Base-by-base conservation (phyloP, 2,888 invertebrate species). In the Caenorhabditis imperialis region DNA sequence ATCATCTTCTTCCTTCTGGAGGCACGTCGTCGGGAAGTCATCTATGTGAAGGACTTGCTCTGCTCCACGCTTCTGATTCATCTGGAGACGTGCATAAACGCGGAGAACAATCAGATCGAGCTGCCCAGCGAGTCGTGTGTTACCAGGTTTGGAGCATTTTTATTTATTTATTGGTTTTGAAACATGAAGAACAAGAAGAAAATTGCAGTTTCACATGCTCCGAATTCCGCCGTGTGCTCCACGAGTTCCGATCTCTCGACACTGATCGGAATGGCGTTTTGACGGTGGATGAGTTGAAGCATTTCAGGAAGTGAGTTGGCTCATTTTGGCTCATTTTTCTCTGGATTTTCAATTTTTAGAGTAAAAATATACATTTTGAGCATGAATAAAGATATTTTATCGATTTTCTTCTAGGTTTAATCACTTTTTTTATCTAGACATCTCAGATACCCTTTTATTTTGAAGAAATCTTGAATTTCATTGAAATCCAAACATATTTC, bases 1-100 rank as follows among this genome's bases (percentile, higher is more conserved):
- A 47, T 62, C 1, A 74, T 74, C 1, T 69, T 74, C 45, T 74
- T 74, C 33, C 25, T 74, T 6, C 33, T 74, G n/a, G 74, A 61
- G 38, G 45, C 67, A 10, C 42, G 74, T 22, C n/a, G 45, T 6
- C 53, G 45, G 22, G 54, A 54, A 33, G 14, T 18, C n/a, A 30
- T 54, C 22, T 23, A 12, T 3, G 8, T 62, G 5, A 38, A 62
- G 30, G 74, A 74, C 16, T 16, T 74, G 2, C 35, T 74, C 5
- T 30, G 62, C 1, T 74, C 74, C 8, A 57, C 48, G 18, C 51
- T 74, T 16, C 38, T 74, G 3, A 7, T 51, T 18, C 51, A 69
- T 14, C 16, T 74, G 25, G 69, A 74, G 47, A n/a, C 16, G 4
- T 69, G 61, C 25, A 67, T 67, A 27, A 14, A 44, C 1, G 45